Percentiles rank a stretch among this genome's conserved stretches.
phyloP scores from a whole-genome alignment of 2,888 invertebrate species.

The Lasioglossum zephyrum region DNA sequence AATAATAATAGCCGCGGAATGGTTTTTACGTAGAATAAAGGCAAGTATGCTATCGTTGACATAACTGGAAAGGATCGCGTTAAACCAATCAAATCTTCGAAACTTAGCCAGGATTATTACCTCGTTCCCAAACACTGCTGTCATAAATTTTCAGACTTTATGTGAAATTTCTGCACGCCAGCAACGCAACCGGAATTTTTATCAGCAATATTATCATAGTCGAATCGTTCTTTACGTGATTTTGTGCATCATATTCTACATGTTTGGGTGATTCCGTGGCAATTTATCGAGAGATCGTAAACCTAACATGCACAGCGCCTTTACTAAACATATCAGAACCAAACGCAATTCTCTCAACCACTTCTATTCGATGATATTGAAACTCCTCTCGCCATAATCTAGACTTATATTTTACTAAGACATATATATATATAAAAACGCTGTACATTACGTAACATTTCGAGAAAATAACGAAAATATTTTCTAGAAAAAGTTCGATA shows the following conservation, averaged over 20 bases:
- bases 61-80: slow-evolving; percentile 16
- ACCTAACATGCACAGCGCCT: background rate
- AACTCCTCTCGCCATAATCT: background rate
- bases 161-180: slow-evolving; percentile 20
- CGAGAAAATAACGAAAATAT: background rate
- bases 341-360: background rate
- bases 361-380: background rate
- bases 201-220: slow-evolving; percentile 47
- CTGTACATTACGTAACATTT: background rate
- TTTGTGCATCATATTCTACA: slow-evolving; percentile 19
- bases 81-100: slow-evolving; percentile 31
- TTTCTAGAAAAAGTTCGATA: background rate
- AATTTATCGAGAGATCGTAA: slow-evolving; percentile 37
- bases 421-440: background rate
- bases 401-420: background rate
- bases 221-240: slow-evolving; percentile 20
- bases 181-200: slow-evolving; percentile 50
- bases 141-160: slow-evolving; percentile 43
- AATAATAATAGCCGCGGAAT: background rate
- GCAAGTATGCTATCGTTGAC: background rate
- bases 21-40: background rate
- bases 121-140: slow-evolving; percentile 22
- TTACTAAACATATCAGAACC: slow-evolving; percentile 7
- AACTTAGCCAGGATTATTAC: slow-evolving; percentile 37
- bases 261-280: slow-evolving; percentile 7